phyloP scores from a whole-genome alignment of 2,797 vertebrate species.

The Rhodeus uyekii region DNA sequence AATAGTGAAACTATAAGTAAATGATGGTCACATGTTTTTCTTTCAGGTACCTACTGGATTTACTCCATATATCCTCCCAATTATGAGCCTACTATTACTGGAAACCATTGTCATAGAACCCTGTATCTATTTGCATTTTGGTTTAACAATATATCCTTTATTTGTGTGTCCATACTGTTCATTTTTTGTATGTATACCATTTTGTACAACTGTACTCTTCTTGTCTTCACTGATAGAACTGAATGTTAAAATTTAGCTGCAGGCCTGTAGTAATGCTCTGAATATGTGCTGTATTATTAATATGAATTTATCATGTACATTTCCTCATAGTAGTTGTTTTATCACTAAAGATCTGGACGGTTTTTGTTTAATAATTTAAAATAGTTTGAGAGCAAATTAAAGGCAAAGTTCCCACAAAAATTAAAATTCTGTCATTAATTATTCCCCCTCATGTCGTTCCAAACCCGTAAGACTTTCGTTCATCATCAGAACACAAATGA shows the following conservation, averaged over 20 bases:
- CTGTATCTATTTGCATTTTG: conserved; percentile 74
- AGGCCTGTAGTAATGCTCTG: neutral
- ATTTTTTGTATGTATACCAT: conserved; percentile 19
- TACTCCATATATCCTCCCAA: conserved; percentile 71
- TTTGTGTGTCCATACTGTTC: conserved; percentile 47
- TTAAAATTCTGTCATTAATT: too few species aligned
- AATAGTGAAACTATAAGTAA: neutral
- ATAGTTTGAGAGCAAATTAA: neutral
- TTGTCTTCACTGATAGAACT: neutral
- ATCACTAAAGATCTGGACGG: neutral
- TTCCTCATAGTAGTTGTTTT: neutral
- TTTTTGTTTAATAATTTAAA: neutral
- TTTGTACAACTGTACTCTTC: conserved; percentile 13
- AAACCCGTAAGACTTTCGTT: neutral
- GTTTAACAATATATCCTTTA: conserved; percentile 66
- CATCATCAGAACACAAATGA: neutral
- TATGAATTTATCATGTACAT: neutral
- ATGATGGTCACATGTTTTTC: neutral
- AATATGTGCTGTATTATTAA: neutral
- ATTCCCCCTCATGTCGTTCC: too few species aligned
- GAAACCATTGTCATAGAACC: conserved; percentile 64
- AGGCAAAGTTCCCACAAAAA: neutral
- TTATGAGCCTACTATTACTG: conserved; percentile 45
- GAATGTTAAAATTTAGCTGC: neutral
- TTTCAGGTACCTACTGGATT: conserved; percentile 73